A percentile compares a stretch with the other conserved stretches of the same genome.
Conservation (phyloP, 1,140 invertebrate species). For the Elysia chlorotica region DNA sequence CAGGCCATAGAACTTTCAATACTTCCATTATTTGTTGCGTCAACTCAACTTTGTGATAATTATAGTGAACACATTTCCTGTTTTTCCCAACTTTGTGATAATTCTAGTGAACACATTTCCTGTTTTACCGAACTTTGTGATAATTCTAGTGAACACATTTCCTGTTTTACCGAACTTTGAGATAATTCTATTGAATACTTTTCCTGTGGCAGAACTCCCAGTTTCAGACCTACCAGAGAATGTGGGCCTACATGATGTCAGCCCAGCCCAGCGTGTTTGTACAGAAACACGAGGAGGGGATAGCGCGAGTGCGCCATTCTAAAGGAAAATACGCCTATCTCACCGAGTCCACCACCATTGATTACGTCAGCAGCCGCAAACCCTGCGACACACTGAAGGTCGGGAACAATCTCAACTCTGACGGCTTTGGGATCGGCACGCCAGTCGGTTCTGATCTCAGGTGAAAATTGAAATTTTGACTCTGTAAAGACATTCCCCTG, state of each 20-base stretch:
- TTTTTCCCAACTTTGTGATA: too few species aligned
- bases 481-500: too few species aligned
- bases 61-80: too few species aligned
- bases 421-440: constrained; percentile 93
- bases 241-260: constrained; percentile 91
- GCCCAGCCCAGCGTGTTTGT: constrained; percentile 51
- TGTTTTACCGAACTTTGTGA: too few species aligned
- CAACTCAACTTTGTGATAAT: too few species aligned
- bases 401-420: constrained; percentile 87
- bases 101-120: too few species aligned
- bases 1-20: too few species aligned
- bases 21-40: too few species aligned
- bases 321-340: constrained; percentile 89
- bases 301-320: constrained; percentile 46
- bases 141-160: too few species aligned
- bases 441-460: constrained; percentile 86
- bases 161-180: too few species aligned
- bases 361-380: constrained; percentile 88
- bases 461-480: too few species aligned
- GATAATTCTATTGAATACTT: too few species aligned
- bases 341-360: constrained; percentile 92
- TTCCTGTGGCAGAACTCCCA: constrained; percentile 75
- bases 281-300: constrained; percentile 44
- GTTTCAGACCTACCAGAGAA: constrained; percentile 86
- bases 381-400: constrained; percentile 95